Conservation (phyloP, 2,888 invertebrate species). For the Thera britannica region DNA sequence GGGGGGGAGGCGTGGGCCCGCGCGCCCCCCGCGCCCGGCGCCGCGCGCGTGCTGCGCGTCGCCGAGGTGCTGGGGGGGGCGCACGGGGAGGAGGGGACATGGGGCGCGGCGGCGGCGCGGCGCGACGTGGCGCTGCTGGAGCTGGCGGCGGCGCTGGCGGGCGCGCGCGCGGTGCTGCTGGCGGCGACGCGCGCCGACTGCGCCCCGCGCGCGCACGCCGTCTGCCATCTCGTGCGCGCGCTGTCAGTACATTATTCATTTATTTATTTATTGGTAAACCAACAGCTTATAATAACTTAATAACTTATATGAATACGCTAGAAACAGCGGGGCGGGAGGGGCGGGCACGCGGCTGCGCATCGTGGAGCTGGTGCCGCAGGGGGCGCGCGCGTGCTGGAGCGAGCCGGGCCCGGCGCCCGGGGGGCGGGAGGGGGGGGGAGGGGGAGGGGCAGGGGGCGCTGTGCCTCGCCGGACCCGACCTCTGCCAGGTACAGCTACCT, state of each 20-base stretch:
- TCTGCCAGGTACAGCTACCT: conserved; percentile 54
- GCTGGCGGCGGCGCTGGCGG: conserved; percentile 16
- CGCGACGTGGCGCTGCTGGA: conserved; percentile 26
- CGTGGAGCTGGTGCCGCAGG: conserved; percentile 51
- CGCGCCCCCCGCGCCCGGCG: conserved; percentile 40
- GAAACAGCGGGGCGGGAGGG: conserved; percentile 30
- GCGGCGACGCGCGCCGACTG: conserved; percentile 54
- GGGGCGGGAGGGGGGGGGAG: conserved; percentile 15
- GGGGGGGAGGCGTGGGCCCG: conserved; percentile 55
- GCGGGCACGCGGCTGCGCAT: conserved; percentile 45
- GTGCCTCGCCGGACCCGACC: conserved; percentile 59
- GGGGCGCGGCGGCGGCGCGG: conserved; percentile 45
- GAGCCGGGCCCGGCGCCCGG: conserved; percentile 37
- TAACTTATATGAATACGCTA: too few species aligned
- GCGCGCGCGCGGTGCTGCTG: conserved; percentile 45
- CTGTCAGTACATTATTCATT: conserved; percentile 11
- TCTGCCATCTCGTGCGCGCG: conserved; percentile 59
- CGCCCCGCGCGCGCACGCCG: conserved; percentile 35
- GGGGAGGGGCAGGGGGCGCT: conserved; percentile 50
- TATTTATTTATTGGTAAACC: too few species aligned
- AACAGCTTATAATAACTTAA: too few species aligned
- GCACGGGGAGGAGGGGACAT: conserved; percentile 28
- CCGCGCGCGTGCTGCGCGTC: conserved; percentile 46
- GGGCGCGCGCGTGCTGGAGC: conserved; percentile 50
- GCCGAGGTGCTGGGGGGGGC: conserved; percentile 40